Conservation (phyloP, 2,888 invertebrate species). For the Alsophila aescularia region DNA sequence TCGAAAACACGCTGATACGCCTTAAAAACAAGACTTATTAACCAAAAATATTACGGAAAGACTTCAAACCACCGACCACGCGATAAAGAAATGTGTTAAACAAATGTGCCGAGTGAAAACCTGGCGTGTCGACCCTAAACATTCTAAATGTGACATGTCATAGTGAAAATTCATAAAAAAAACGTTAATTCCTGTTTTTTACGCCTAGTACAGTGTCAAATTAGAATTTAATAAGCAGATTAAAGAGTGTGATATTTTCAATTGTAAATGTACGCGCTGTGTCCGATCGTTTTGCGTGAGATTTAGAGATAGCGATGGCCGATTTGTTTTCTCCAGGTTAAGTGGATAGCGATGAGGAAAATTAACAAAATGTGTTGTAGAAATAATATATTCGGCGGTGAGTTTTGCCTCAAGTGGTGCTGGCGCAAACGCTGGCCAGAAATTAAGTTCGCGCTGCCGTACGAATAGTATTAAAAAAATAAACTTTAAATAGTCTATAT, state of each 20-base stretch:
- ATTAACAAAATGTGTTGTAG: constrained; percentile 66
- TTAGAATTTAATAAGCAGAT: constrained; percentile 18
- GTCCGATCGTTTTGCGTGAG: constrained; percentile 41
- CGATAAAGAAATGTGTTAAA: constrained; percentile 45
- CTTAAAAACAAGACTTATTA: constrained; percentile 55
- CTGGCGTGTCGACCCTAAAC: constrained; percentile 34
- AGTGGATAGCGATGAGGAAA: constrained; percentile 57
- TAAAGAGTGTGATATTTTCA: constrained; percentile 45
- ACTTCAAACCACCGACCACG: constrained; percentile 34
- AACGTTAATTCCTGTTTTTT: constrained; percentile 20
- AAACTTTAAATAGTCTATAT: neutral
- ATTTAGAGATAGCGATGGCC: constrained; percentile 60
- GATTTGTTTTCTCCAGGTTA: constrained; percentile 68
- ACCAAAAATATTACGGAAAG: constrained; percentile 28
- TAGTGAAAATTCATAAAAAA: constrained; percentile 42
- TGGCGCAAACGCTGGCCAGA: constrained; percentile 78
- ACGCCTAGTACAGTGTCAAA: constrained; percentile 14
- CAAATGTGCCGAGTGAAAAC: constrained; percentile 31
- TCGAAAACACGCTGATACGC: constrained; percentile 73
- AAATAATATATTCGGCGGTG: constrained; percentile 56
- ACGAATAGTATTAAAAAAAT: constrained; percentile 28
- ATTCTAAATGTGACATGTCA: constrained; percentile 48
- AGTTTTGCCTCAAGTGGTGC: constrained; percentile 76
- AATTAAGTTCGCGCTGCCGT: constrained; percentile 40
- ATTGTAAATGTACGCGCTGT: constrained; percentile 43